Base-by-base conservation (phyloP, 2,888 invertebrate species). In the Sphecodes monilicornis region DNA sequence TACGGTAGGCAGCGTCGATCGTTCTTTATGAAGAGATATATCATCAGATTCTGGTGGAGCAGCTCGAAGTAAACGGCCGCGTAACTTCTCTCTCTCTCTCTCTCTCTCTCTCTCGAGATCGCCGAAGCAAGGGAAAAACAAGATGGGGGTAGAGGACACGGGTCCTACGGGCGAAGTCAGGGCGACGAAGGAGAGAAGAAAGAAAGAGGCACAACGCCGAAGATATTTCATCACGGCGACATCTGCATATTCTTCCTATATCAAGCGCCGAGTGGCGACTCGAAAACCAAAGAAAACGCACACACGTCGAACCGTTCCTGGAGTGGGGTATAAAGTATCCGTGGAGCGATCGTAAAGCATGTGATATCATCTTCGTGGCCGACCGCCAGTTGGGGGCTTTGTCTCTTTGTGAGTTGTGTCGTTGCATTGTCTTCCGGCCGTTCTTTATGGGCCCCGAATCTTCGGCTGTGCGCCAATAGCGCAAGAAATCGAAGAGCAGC, bases 281-380 rank as follows among this genome's bases (percentile, higher is more conserved):
- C 80, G 85, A 73, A 82, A 80, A 79, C 82, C 72, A 88, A 89
- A 89, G 88, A 90, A 91, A 91, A 91, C 82, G 87, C 84, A 80
- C 86, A 78, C 74, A 85, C 85, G 88, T 87, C 86, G 84, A 89
- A 89, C 86, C 68, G 39, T 64, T 36, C 68, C 76, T 84, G 82
- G 84, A 88, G 89, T 87, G 90, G 87, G 90, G 90, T 90, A 92
- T 93, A 93, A 93, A 93, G 90, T 91, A 93, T 93, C 92, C 90
- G 68, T 81, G 90, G 88, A 92, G 91, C 85, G 90, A 92, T 91
- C 93, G 92, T 93, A 93, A 93, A 93, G 89, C 88, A 92, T 92
- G 89, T 92, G 93, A 93, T 93, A 93, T 93, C 93, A 93, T 93
- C 93, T 93, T 93, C 90, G 88, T 88, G 87, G 87, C 76, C 86